A percentile compares a stretch with the other conserved stretches of the same genome.
These are phyloP conservation scores for Amazona guildingii DNA, from an alignment of 2,113 vertebrate species.

Conservation along the genomic window DNA sequence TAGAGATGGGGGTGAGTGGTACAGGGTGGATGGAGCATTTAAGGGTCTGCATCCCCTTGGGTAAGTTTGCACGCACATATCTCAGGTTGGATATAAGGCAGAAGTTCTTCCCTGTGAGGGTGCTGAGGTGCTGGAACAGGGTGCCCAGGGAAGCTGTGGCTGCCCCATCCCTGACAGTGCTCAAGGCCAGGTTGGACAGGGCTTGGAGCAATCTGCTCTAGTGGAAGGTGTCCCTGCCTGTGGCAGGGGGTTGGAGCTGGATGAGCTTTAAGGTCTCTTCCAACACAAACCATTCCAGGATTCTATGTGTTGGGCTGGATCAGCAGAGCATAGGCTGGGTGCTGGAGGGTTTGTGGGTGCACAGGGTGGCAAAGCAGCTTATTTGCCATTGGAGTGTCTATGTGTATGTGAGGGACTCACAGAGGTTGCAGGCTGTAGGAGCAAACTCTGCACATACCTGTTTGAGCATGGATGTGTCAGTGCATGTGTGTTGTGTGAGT, in stretches of 20 bases:
- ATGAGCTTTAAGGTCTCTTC: neutral
- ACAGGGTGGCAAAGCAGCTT: neutral
- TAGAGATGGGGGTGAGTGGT: neutral
- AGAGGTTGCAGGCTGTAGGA: neutral
- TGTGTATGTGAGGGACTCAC: neutral
- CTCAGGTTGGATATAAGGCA: neutral
- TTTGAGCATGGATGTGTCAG: too few relatives aligned
- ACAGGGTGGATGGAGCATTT: accelerated
- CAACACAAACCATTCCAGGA: neutral
- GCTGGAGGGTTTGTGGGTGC: neutral
- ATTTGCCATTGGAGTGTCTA: accelerated
- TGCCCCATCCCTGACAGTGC: neutral
- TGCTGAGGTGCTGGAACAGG: neutral
- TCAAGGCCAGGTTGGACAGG: neutral
- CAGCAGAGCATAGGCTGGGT: neutral
- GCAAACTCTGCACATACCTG: accelerated
- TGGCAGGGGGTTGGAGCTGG: neutral
- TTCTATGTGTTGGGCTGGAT: neutral
- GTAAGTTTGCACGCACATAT: accelerated
- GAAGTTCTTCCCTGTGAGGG: neutral
- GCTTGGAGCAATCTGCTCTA: neutral
- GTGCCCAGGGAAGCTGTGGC: neutral
- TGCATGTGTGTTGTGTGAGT: accelerated
- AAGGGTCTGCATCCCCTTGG: accelerated
- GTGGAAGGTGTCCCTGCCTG: accelerated